Conservation (phyloP, 2,113 vertebrate genomes). For the Rattus rattus region DNA sequence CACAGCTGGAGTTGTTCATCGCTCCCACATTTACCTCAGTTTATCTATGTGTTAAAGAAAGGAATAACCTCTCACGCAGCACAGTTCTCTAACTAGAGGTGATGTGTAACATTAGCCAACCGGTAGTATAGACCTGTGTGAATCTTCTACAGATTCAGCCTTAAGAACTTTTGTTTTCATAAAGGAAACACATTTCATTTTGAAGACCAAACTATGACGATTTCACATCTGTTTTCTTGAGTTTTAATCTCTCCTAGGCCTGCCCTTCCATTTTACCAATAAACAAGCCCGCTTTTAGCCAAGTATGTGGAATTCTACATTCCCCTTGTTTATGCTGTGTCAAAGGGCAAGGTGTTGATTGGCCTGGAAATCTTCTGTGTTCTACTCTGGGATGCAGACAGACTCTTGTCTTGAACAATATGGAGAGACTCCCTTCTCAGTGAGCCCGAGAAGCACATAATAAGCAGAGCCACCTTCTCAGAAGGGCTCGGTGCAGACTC, state of each 20-base stretch:
- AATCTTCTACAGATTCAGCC: background rate
- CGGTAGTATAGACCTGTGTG: background rate
- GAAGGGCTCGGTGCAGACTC: background rate
- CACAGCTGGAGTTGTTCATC: rapidly evolving
- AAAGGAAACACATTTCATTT: slow-evolving; percentile 8
- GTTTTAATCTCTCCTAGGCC: background rate
- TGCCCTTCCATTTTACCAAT: background rate
- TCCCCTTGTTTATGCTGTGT: background rate
- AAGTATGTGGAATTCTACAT: background rate
- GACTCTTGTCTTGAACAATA: background rate
- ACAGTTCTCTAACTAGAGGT: background rate
- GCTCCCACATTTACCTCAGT: background rate
- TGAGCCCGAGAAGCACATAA: background rate
- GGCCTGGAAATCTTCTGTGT: background rate
- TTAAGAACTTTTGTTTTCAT: background rate
- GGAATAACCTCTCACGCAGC: background rate
- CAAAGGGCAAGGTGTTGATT: background rate
- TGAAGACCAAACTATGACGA: background rate
- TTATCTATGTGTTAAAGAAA: background rate
- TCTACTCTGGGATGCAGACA: background rate
- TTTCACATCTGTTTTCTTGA: slow-evolving; percentile 28
- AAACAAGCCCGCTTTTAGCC: background rate
- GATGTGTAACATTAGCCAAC: background rate
- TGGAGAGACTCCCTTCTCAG: background rate
- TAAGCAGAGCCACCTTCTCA: background rate